Conservation (phyloP, 2,797 vertebrate species). For the Liasis olivaceus region DNA sequence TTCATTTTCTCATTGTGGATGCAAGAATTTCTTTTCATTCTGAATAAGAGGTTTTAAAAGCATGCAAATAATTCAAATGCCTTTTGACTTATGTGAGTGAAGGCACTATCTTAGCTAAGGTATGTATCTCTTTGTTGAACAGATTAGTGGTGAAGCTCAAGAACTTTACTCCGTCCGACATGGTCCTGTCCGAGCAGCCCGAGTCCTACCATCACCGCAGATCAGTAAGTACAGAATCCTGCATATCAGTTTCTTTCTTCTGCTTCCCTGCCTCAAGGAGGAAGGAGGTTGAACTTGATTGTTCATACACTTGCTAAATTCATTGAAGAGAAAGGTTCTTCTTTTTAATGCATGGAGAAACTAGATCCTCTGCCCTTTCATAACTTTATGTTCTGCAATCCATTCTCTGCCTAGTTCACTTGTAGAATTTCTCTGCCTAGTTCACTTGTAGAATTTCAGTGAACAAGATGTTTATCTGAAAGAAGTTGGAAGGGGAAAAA, state of each 20-base stretch:
- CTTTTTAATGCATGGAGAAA: background rate
- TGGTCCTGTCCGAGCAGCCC: constrained; percentile 90
- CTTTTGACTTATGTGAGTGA: background rate
- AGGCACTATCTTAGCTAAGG: rapidly evolving
- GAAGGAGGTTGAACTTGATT: background rate
- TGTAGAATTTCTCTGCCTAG: background rate
- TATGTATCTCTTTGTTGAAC: constrained; percentile 49
- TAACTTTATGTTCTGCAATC: background rate
- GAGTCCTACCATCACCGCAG: constrained; percentile 89
- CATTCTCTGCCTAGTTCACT: background rate
- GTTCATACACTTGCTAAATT: background rate
- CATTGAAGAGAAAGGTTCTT: background rate
- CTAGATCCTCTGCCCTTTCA: background rate
- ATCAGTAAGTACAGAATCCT: constrained; percentile 83
- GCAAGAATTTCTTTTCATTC: background rate
- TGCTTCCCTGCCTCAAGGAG: background rate
- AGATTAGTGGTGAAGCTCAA: constrained; percentile 96
- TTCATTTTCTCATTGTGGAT: background rate
- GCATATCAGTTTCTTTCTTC: background rate
- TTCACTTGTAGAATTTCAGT: background rate
- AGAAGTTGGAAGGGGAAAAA: background rate
- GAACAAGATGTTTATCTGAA: background rate
- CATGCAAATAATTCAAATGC: background rate
- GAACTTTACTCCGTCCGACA: constrained; percentile 96
- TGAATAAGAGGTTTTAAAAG: background rate